Evolutionary conservation across 2,797 vertebrate genomes (phyloP).

Genomic region (Streptopelia turtur): DNA sequence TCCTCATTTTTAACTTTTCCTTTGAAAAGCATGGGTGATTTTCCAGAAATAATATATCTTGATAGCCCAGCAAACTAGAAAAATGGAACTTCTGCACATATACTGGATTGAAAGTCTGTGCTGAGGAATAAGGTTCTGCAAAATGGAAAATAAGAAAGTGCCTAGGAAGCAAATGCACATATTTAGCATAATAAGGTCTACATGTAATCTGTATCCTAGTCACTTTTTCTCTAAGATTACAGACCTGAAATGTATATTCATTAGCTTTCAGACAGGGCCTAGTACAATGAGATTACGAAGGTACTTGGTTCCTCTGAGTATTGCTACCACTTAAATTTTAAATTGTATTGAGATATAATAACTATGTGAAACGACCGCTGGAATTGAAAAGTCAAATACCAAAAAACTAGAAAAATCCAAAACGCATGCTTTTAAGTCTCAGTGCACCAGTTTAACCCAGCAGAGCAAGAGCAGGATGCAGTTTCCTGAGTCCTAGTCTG

Average conservation of each 20-base stretch:
- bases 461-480: not conserved
- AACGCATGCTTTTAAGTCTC: not conserved
- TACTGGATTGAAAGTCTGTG: not conserved
- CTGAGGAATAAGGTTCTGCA: not conserved
- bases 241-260: slow-evolving; percentile 26
- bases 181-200: not conserved
- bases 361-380: not conserved
- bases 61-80: not conserved
- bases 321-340: not conserved
- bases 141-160: not conserved
- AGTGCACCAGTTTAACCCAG: not conserved
- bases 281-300: not conserved
- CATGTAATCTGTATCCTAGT: not conserved
- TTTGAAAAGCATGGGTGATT: not conserved
- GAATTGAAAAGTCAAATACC: not conserved
- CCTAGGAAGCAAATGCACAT: not conserved
- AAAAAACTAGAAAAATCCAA: not conserved
- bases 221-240: not conserved
- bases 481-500: not conserved
- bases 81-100: not conserved
- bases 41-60: not conserved
- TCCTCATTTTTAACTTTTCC: not conserved
- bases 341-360: not conserved
- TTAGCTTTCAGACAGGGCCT: slow-evolving; percentile 2
- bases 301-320: not conserved